Conservation (phyloP, 92 coral and sea anemone species). For the Palythoa grandiflora region DNA sequence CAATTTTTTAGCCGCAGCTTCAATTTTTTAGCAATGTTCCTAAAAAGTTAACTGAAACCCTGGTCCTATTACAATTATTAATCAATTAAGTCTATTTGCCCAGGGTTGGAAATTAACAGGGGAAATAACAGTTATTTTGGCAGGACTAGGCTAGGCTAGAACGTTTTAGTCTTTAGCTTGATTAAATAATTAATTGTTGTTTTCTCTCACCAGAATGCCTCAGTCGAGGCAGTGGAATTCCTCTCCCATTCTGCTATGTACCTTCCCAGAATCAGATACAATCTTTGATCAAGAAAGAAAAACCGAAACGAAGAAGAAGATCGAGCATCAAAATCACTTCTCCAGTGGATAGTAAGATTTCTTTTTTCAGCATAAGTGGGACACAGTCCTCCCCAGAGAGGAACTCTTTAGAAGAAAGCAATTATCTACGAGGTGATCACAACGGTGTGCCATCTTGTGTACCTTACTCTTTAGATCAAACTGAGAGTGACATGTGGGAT, state of each 20-base stretch:
- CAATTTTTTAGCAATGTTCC: no score
- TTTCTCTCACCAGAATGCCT: slow-evolving; percentile 27
- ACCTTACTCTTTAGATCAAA: background rate
- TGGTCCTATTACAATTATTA: no score
- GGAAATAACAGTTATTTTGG: no score
- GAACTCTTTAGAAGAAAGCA: slow-evolving; percentile 5
- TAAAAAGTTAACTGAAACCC: no score
- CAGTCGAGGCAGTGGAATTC: slow-evolving; percentile 41
- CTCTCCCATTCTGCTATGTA: slow-evolving; percentile 89
- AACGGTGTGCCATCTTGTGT: slow-evolving; percentile 27
- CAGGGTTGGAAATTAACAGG: no score
- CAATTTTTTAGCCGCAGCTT: no score
- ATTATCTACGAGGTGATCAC: background rate
- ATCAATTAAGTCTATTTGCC: no score
- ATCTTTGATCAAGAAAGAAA: slow-evolving; percentile 52
- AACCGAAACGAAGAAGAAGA: slow-evolving; percentile 50
- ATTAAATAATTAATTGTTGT: background rate
- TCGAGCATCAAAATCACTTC: slow-evolving; percentile 18
- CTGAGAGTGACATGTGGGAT: slow-evolving; percentile 73
- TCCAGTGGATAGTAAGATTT: slow-evolving; percentile 80
- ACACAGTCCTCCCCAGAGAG: slow-evolving; percentile 13
- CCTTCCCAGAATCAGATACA: slow-evolving; percentile 84
- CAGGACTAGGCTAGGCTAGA: no score
- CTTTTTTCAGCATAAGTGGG: slow-evolving; percentile 67
- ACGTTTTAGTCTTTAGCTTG: background rate